Percentiles rank a stretch among this genome's conserved stretches.
phyloP scores from a whole-genome alignment of 2,113 vertebrate species.

The Hydropotes inermis region DNA sequence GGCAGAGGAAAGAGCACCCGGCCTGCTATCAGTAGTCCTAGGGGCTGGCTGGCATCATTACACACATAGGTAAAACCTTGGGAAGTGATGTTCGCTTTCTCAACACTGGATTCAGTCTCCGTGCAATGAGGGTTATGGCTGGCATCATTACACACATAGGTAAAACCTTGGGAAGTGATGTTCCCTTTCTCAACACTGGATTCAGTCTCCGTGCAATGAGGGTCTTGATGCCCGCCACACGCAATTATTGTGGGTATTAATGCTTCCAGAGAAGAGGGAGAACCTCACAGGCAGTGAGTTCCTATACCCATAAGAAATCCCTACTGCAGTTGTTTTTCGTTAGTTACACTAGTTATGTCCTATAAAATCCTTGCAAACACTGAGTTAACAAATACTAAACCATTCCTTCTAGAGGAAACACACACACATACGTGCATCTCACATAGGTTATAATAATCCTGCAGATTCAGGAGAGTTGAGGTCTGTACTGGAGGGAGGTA shows the following conservation, averaged over 20 bases:
- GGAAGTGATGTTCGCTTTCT: not conserved
- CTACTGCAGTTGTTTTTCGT: fast-evolving
- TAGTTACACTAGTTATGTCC: no score
- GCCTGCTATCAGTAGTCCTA: not conserved
- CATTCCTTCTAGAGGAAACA: not conserved
- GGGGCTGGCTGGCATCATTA: fast-evolving
- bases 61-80: fast-evolving
- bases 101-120: fast-evolving
- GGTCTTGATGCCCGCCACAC: fast-evolving
- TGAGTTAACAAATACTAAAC: not conserved
- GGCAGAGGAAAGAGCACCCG: not conserved
- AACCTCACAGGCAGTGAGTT: no score
- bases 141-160: fast-evolving
- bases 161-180: not conserved
- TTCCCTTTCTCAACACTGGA: not conserved
- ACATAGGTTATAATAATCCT: not conserved
- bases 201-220: not conserved
- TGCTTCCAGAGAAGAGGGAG: not conserved
- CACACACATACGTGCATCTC: not conserved
- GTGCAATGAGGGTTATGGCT: fast-evolving
- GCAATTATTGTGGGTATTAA: no score
- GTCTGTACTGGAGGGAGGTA: not conserved
- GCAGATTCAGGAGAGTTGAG: not conserved
- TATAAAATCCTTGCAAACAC: not conserved
- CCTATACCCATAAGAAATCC: no score